Base-by-base conservation (phyloP, 1,140 invertebrate species). In the Aphelenchoides avenae region DNA sequence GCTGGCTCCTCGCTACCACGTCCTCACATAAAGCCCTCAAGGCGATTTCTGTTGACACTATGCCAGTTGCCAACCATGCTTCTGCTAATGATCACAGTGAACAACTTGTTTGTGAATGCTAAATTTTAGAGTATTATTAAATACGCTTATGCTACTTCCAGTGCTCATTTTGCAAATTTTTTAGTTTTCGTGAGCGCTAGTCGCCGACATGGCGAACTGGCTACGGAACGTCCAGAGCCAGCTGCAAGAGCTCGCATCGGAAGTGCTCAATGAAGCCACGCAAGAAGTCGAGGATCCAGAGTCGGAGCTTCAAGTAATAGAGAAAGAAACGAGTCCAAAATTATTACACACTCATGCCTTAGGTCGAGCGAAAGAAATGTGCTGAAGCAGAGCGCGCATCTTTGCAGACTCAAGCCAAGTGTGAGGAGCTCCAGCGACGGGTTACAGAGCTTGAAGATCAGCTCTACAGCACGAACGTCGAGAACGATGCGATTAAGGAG, bases 131-230 rank as follows among this genome's bases (percentile, higher is more conserved):
- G n/a, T n/a, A n/a, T n/a, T n/a, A n/a, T n/a, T n/a, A n/a, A n/a
- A n/a, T n/a, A n/a, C n/a, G n/a, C n/a, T n/a, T n/a, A n/a, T n/a
- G n/a, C n/a, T n/a, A n/a, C n/a, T n/a, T n/a, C n/a, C n/a, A n/a
- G n/a, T n/a, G n/a, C n/a, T n/a, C n/a, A n/a, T n/a, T n/a, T n/a
- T n/a, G n/a, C n/a, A n/a, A n/a, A n/a, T n/a, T n/a, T n/a, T n/a
- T n/a, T n/a, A n/a, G n/a, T n/a, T n/a, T n/a, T n/a, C n/a, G n/a
- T n/a, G n/a, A n/a, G n/a, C n/a, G n/a, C n/a, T n/a, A n/a, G n/a
- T n/a, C n/a, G n/a, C n/a, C n/a, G n/a, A n/a, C n/a, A 61, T 61
- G 60, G 54, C 40, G 20, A 61, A 64, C 47, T 61, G 59, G 59
- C 20, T 61, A 6, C 43, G 39, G 22, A 61, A 61, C 18, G 64